phyloP scores from a whole-genome alignment of 2,888 invertebrate genomes.

The Tinea pellionella region DNA sequence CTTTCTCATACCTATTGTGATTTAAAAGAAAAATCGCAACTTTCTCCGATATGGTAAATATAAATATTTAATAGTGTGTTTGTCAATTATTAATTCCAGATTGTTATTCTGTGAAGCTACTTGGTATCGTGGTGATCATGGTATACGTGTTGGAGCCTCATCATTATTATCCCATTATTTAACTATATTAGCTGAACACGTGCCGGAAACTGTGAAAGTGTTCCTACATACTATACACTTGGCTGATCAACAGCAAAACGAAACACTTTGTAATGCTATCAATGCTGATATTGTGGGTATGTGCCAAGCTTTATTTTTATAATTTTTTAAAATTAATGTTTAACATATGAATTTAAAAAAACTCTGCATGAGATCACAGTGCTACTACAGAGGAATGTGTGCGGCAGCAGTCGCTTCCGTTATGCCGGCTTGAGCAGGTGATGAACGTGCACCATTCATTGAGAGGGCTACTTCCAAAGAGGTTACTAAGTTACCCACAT shows the following conservation, averaged over 20 bases:
- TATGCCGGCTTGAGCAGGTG: too few species aligned
- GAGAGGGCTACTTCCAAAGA: too few species aligned
- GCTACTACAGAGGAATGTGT: too few species aligned
- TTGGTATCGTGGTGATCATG: slow-evolving; percentile 53
- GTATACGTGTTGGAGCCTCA: slow-evolving; percentile 47
- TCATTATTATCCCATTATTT: slow-evolving; percentile 47
- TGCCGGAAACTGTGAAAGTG: slow-evolving; percentile 37
- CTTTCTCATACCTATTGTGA: too few species aligned
- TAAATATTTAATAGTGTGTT: too few species aligned
- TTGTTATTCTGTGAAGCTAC: slow-evolving; percentile 58
- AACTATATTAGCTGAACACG: slow-evolving; percentile 45
- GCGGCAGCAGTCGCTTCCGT: too few species aligned
- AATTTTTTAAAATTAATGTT: too few species aligned
- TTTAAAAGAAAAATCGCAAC: too few species aligned
- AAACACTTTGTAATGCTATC: slow-evolving; percentile 46
- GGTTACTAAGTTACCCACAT: too few species aligned
- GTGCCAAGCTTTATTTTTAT: slow-evolving; percentile 18
- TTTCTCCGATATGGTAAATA: too few species aligned
- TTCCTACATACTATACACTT: slow-evolving; percentile 38
- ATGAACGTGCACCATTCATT: too few species aligned
- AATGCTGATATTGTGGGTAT: slow-evolving; percentile 54
- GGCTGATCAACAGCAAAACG: slow-evolving; percentile 38
- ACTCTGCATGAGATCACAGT: too few species aligned
- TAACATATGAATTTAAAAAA: background rate
- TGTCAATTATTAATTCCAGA: slow-evolving; percentile 29